Evolutionary conservation across 2,113 vertebrate species (phyloP).

Genomic region (Bos indicus): DNA sequence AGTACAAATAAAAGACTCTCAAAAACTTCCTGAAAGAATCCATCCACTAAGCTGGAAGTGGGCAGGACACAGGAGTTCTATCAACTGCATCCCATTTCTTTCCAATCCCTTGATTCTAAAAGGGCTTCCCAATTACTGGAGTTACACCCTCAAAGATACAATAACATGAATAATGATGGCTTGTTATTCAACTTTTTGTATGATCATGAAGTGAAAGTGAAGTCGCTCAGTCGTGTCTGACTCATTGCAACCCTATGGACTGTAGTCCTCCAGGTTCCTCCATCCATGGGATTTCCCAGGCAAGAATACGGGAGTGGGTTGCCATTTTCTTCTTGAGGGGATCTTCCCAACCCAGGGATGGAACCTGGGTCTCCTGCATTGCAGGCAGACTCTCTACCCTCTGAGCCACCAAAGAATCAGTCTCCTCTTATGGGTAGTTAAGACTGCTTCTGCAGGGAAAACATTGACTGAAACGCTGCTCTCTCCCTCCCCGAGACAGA

Average conservation of each 20-base stretch:
- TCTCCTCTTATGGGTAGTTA: not conserved
- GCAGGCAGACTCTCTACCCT: not conserved
- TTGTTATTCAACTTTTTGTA: not conserved
- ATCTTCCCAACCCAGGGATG: not conserved
- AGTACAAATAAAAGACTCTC: not conserved
- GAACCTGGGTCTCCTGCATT: not conserved
- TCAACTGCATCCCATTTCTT: not conserved
- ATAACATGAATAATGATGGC: not conserved
- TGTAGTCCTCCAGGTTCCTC: not conserved
- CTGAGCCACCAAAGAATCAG: not conserved
- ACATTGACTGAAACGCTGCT: not conserved
- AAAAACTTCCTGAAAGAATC: not conserved
- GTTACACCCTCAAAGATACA: not conserved
- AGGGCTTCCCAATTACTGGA: not conserved
- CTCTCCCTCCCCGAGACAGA: not conserved
- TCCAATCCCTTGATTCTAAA: not conserved
- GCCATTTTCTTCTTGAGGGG: not conserved
- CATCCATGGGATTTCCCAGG: not conserved
- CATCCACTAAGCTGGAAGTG: not conserved
- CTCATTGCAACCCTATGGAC: not conserved
- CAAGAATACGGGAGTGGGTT: not conserved
- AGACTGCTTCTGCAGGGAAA: not conserved
- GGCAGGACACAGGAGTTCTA: not conserved
- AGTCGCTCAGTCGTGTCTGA: accelerated
- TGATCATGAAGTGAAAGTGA: not conserved